phyloP scores from a whole-genome alignment of 2,888 invertebrate species.

The Cantharis flavilabris region DNA sequence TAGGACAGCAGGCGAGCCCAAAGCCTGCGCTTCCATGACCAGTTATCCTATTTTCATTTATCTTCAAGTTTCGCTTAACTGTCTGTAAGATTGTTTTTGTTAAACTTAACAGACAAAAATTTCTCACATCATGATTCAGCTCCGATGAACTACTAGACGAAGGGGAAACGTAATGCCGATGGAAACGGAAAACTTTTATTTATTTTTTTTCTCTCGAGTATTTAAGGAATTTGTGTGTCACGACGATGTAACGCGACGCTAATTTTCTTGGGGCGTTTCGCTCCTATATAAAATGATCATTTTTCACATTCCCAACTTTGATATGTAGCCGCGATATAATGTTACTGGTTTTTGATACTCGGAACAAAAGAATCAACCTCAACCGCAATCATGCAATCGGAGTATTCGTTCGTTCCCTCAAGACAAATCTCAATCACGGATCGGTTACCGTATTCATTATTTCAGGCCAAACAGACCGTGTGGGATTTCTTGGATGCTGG shows the following conservation, averaged over 20 bases:
- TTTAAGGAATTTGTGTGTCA: neutral
- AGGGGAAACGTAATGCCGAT: neutral
- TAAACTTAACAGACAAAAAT: neutral
- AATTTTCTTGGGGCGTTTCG: constrained; percentile 14
- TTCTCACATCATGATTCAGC: neutral
- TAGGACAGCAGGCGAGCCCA: constrained; percentile 39
- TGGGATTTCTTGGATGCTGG: constrained; percentile 28
- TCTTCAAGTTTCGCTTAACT: constrained; percentile 1
- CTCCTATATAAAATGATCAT: constrained; percentile 19
- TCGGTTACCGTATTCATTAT: constrained; percentile 32
- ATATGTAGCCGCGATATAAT: constrained; percentile 23
- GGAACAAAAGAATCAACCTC: constrained; percentile 22
- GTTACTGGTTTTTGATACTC: constrained; percentile 18
- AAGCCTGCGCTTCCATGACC: constrained; percentile 19
- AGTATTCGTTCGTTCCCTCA: constrained; percentile 23
- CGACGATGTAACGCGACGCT: neutral
- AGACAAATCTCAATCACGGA: constrained; percentile 33
- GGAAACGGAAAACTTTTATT: neutral
- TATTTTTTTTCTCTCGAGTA: neutral
- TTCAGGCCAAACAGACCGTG: constrained; percentile 17
- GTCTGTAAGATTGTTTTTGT: constrained; percentile 2
- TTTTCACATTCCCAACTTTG: constrained; percentile 22
- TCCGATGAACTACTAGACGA: neutral
- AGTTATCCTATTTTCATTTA: constrained; percentile 26
- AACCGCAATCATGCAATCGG: constrained; percentile 21